Evolutionary conservation across 1,140 invertebrate genomes (phyloP), one percentile per base, ranked within the genome.

Genomic region (Portunus trituberculatus): DNA sequence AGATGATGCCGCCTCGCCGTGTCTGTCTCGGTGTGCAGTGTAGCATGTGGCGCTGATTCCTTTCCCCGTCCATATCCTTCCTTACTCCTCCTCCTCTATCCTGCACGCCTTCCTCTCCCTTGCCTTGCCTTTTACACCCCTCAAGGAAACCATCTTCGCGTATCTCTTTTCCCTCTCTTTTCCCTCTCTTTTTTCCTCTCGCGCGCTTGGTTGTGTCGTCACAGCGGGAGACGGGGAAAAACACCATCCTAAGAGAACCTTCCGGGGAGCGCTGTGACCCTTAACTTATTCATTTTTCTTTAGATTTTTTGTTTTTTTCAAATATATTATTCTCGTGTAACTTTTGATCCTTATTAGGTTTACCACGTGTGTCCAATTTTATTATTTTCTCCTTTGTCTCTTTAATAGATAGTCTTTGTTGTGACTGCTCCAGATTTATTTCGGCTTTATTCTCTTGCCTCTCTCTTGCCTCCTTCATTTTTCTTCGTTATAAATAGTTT

Each of bases 11-110:
- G 67, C 67, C 67, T n/a, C 67, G 25, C 20, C 12, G 25, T 76
- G 67, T n/a, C 67, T 76, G 67, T n/a, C 67, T 76, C 20, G 67
- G 67, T 76, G 67, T 76, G 67, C 67, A n/a, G 67, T 76, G 67
- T 76, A 76, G 67, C 67, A 20, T 59, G 67, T n/a, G 25, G 20
- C 25, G 20, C 39, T 39, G 39, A 39, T 25, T 25, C 86, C 86
- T 25, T 32, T 28, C 28, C 86, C 32, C 86, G 20, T 28, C 28
- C 31, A 4, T 46, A 20, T 88, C 86, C 86, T 46, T 28, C 45
- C 45, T 31, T 4, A 14, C 39, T 28, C 28, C 25, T 20, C 86
- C n/a, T 46, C 45, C 86, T 88, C 45, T 25, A 20, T 59, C 52
- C 52, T 59, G 16, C 16, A 59, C 52, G 16, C 52, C 12, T 88